Percentiles rank a stretch among this genome's conserved stretches.
Evolutionary conservation across 2,113 vertebrate genomes (phyloP).

Genomic region (Uria lomvia): DNA sequence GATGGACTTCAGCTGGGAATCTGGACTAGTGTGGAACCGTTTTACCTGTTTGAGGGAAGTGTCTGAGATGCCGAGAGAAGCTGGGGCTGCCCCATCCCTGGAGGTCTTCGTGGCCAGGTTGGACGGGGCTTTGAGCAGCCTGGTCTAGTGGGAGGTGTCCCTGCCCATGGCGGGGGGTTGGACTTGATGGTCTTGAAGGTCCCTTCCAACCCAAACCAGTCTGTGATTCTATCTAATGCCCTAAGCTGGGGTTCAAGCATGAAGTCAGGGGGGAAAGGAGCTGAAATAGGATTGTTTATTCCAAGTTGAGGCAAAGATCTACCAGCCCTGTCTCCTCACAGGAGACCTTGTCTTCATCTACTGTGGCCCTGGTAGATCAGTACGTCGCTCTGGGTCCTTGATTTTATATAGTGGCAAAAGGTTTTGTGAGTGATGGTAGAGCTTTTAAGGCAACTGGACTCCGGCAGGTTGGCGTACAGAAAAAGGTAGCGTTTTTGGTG

Average conservation of each 20-base stretch:
- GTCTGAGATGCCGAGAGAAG: neutral
- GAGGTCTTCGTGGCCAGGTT: neutral
- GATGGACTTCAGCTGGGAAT: neutral
- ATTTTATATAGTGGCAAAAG: neutral
- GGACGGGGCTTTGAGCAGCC: neutral
- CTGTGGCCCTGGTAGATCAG: neutral
- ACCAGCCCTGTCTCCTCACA: neutral
- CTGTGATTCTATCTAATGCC: too few species aligned
- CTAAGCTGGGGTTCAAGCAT: neutral
- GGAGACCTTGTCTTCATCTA: too few species aligned
- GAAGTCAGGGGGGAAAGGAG: neutral
- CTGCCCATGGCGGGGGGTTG: neutral
- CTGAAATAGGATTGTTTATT: too few species aligned
- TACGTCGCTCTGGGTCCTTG: accelerated
- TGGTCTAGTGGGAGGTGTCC: neutral
- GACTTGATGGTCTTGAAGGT: neutral
- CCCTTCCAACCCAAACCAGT: neutral
- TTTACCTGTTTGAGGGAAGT: neutral
- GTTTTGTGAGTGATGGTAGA: neutral
- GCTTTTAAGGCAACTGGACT: neutral
- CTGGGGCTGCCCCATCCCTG: neutral
- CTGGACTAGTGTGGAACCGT: neutral
- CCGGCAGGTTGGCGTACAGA: accelerated
- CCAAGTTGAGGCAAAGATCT: neutral
- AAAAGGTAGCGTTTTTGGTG: too few species aligned